Conservation (phyloP, 2,888 invertebrate genomes). For the Campaea margaritaria region DNA sequence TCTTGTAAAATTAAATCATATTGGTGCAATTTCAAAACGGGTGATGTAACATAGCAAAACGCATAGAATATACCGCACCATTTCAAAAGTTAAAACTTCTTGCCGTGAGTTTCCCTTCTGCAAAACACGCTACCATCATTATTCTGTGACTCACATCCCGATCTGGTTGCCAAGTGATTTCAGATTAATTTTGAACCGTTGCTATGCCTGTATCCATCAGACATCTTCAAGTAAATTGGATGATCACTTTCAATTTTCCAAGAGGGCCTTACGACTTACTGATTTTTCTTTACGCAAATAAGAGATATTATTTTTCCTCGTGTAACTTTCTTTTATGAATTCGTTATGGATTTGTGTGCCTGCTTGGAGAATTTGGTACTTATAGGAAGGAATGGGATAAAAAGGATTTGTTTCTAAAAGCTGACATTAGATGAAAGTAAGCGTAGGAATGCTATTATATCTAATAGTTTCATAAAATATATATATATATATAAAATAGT, state of each 20-base stretch:
- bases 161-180: conserved; percentile 54
- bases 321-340: conserved; percentile 36
- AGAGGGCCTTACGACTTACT: conserved; percentile 31
- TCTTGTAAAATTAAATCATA: too few species aligned
- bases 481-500: too few species aligned
- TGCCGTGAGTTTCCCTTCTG: conserved; percentile 12
- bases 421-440: neutral
- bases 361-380: conserved; percentile 21
- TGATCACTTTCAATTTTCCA: conserved; percentile 43
- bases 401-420: conserved; percentile 5
- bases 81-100: too few species aligned
- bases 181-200: conserved; percentile 49
- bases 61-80: too few species aligned
- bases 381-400: conserved; percentile 23
- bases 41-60: neutral
- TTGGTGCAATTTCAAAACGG: too few species aligned
- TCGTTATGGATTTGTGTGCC: conserved; percentile 28
- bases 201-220: conserved; percentile 30
- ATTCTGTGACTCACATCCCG: conserved; percentile 30
- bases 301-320: conserved; percentile 37
- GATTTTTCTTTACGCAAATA: conserved; percentile 39
- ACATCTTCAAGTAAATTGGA: conserved; percentile 37
- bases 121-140: neutral
- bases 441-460: neutral
- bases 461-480: too few species aligned